phyloP scores from a whole-genome alignment of 1,140 invertebrate genomes.

The Muscidifurax raptorellus region DNA sequence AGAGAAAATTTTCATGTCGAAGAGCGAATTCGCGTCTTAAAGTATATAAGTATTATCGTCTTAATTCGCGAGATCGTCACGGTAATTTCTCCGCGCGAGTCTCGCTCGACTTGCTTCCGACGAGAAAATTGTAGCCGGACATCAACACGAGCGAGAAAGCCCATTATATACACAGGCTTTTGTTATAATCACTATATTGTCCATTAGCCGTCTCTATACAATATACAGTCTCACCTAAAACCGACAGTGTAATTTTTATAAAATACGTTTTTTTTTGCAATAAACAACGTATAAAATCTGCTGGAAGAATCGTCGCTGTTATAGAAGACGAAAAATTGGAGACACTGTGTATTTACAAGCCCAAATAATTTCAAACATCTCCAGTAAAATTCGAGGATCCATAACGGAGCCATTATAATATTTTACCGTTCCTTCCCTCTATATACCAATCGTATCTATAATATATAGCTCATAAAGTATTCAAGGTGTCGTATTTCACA shows the following conservation, averaged over 20 bases:
- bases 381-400: too few relatives aligned
- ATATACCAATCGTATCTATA: too few relatives aligned
- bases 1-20: not conserved
- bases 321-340: too few relatives aligned
- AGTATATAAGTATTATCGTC: slow-evolving; percentile 17
- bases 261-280: too few relatives aligned
- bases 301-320: too few relatives aligned
- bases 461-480: too few relatives aligned
- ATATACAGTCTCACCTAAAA: slow-evolving; percentile 11
- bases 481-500: too few relatives aligned
- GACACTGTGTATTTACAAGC: too few relatives aligned
- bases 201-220: slow-evolving; percentile 13
- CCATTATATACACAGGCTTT: not conserved
- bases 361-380: too few relatives aligned
- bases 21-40: not conserved
- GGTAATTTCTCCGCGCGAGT: slow-evolving; percentile 14
- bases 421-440: too few relatives aligned
- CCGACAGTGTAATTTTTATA: not conserved
- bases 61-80: slow-evolving; percentile 7
- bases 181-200: slow-evolving; percentile 32
- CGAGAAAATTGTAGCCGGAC: slow-evolving; percentile 32
- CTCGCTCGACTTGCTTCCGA: slow-evolving; percentile 14
- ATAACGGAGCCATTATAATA: too few relatives aligned
- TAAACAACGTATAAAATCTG: too few relatives aligned
- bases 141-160: slow-evolving; percentile 37